phyloP scores from a whole-genome alignment of 2,888 invertebrate species.

The Perithous albicinctus region DNA sequence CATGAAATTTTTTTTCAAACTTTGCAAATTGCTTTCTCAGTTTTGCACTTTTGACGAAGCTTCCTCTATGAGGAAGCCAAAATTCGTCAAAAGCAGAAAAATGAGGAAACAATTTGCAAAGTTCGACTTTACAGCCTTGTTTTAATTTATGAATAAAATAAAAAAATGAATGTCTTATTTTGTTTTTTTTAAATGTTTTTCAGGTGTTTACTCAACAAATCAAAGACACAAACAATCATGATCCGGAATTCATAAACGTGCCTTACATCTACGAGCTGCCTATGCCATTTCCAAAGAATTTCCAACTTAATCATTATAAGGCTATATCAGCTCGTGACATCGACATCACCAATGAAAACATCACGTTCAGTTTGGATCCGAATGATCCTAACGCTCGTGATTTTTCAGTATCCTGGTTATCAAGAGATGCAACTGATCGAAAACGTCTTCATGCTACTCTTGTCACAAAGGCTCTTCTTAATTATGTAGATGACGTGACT shows the following conservation, averaged over 20 bases:
- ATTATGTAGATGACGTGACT: constrained; percentile 63
- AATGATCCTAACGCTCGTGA: constrained; percentile 54
- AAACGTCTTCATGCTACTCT: constrained; percentile 68
- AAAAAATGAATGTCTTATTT: too few species aligned
- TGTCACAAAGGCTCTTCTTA: constrained; percentile 59
- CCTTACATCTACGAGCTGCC: constrained; percentile 70
- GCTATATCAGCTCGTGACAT: constrained; percentile 70
- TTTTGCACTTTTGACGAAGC: too few species aligned
- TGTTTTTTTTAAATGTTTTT: too few species aligned
- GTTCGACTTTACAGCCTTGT: too few species aligned
- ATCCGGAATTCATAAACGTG: constrained; percentile 61
- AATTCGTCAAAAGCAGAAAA: too few species aligned
- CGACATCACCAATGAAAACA: constrained; percentile 70
- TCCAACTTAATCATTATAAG: constrained; percentile 62
- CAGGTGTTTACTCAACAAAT: constrained; percentile 64
- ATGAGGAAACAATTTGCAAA: too few species aligned
- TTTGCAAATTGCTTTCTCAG: too few species aligned
- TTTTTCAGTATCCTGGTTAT: constrained; percentile 64
- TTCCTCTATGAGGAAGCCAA: too few species aligned
- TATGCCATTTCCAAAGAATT: constrained; percentile 72
- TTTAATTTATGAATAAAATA: too few species aligned
- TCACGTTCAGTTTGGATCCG: constrained; percentile 66
- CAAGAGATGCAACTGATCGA: constrained; percentile 47
- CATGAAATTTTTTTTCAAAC: too few species aligned
- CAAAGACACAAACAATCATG: constrained; percentile 68